These are phyloP conservation scores for Cephus cinctus DNA, from an alignment of 1,140 invertebrate genomes.

Conservation along the genomic window DNA sequence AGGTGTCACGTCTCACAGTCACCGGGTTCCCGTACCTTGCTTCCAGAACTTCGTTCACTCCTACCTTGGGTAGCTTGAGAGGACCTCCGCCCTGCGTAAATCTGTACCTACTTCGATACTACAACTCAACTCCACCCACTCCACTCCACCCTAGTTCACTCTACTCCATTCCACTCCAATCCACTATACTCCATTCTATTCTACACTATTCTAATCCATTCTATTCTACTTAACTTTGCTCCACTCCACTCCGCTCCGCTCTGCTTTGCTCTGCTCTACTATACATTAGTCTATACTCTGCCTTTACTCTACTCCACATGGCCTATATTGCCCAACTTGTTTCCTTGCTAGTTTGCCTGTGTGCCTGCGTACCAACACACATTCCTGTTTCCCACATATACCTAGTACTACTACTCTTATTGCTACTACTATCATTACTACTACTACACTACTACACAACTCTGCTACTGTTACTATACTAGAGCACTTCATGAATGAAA, in stretches of 20 bases:
- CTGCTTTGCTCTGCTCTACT: slow-evolving; percentile 12
- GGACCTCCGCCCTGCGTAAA: background rate
- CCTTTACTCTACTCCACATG: slow-evolving; percentile 2
- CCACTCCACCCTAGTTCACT: background rate
- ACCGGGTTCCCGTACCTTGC: slow-evolving; percentile 13
- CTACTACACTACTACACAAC: slow-evolving; percentile 3
- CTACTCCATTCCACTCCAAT: too few relatives aligned
- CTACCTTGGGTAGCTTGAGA: background rate
- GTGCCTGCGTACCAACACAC: background rate
- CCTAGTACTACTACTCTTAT: background rate
- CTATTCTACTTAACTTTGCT: slow-evolving; percentile 4
- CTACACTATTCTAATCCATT: slow-evolving; percentile 10
- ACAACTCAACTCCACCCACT: slow-evolving; percentile 4
- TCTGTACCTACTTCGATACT: slow-evolving; percentile 6
- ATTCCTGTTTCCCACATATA: slow-evolving; percentile 12
- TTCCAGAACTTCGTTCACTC: too few relatives aligned
- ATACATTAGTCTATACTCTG: background rate
- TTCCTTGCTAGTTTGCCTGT: slow-evolving; percentile 2
- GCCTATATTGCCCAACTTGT: background rate
- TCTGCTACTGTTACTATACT: slow-evolving; percentile 3
- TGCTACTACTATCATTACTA: slow-evolving; percentile 1
- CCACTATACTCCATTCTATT: slow-evolving; percentile 21
- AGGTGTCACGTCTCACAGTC: slow-evolving; percentile 37
- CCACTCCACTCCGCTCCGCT: slow-evolving; percentile 17
- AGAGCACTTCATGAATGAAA: slow-evolving; percentile 37